A percentile compares a stretch with the other conserved stretches of the same genome.
Conservation (phyloP, 2,113 vertebrate species). For the Ginglymostoma cirratum region DNA sequence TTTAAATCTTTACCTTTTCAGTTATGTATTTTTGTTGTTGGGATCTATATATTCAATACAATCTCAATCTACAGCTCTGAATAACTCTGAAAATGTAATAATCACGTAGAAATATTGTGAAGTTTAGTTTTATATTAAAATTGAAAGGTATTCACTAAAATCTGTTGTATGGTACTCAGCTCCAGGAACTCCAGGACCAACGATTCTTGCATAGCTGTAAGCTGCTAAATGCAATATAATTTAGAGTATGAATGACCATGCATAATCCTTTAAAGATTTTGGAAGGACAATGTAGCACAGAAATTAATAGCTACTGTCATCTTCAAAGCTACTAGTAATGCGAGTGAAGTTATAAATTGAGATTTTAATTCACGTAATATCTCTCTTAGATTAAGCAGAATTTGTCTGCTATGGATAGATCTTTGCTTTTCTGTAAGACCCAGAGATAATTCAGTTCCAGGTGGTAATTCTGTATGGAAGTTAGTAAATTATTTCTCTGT, state of each 20-base stretch:
- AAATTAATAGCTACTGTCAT: constrained; percentile 22
- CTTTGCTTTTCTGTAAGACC: not conserved
- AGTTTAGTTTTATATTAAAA: not conserved
- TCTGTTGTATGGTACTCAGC: not conserved
- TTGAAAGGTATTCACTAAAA: not conserved
- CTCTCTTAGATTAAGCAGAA: not conserved
- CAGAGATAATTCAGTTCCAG: not conserved
- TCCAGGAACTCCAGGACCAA: not conserved
- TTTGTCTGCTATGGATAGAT: not conserved
- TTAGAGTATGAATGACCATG: constrained; percentile 13
- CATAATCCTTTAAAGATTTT: constrained; percentile 23
- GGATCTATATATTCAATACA: not conserved
- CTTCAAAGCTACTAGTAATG: constrained; percentile 29
- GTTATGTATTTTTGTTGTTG: not conserved
- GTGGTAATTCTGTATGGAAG: not conserved
- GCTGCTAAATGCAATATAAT: not conserved
- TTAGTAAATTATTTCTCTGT: not conserved
- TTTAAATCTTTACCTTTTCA: not conserved
- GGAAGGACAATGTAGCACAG: constrained; percentile 15
- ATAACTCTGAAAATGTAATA: not conserved
- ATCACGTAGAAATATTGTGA: not conserved
- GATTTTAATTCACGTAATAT: constrained; percentile 3
- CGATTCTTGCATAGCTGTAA: not conserved
- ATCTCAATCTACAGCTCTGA: not conserved
- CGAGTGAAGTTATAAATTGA: constrained; percentile 3